phyloP scores from a whole-genome alignment of 2,797 vertebrate genomes.

The Loriculus beryllinus region DNA sequence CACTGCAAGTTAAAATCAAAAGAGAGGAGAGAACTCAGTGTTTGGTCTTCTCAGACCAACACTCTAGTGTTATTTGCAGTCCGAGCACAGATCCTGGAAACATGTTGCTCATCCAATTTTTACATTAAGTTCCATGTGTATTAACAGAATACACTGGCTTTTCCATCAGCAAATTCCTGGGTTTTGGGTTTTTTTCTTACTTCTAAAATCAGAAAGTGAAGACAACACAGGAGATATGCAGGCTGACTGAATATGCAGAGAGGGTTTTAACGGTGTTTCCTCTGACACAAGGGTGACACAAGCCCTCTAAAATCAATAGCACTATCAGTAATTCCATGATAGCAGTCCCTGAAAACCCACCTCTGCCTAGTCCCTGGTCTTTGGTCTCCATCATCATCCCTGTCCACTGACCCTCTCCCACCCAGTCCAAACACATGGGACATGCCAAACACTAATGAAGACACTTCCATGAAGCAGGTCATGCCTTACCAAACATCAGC shows the following conservation, averaged over 20 bases:
- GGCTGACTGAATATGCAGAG: not conserved
- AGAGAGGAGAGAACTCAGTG: conserved; percentile 6
- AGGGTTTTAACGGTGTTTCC: not conserved
- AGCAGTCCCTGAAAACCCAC: not conserved
- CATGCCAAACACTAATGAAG: not conserved
- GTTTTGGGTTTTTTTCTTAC: not conserved
- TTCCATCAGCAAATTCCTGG: fast-evolving
- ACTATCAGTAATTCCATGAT: not conserved
- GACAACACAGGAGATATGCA: not conserved
- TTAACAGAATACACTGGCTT: not conserved
- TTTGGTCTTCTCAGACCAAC: not conserved
- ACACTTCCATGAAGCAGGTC: not conserved
- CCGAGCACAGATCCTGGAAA: not conserved
- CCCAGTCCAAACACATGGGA: not conserved
- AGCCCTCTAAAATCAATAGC: not conserved
- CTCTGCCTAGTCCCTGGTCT: not conserved
- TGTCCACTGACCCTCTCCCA: not conserved
- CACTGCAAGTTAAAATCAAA: conserved; percentile 79
- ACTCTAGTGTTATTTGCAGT: not conserved
- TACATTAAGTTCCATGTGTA: not conserved
- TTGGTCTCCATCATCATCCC: not conserved
- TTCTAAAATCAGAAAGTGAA: not conserved
- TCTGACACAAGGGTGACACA: not conserved
- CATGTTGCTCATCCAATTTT: not conserved
- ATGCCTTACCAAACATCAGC: not conserved